phyloP scores from a whole-genome alignment of 2,113 vertebrate genomes.

The Archocentrus centrarchus region DNA sequence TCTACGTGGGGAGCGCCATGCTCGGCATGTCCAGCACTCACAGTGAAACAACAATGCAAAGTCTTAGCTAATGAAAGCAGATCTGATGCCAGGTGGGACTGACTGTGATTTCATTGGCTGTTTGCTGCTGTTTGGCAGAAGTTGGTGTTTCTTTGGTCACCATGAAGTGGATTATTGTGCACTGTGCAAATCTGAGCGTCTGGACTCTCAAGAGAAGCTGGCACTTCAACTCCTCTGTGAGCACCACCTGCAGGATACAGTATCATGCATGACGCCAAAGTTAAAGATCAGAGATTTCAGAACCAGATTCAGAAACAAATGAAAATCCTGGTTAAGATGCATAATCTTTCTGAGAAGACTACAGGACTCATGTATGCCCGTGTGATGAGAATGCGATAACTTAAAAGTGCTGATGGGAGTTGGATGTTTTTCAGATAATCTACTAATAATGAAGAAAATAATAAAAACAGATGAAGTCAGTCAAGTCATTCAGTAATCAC shows the following conservation, averaged over 20 bases:
- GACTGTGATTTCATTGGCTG: neutral
- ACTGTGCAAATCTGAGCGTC: too few relatives aligned
- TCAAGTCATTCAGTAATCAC: too few relatives aligned
- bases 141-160: neutral
- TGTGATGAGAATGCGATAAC: too few relatives aligned
- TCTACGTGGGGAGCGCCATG: too few relatives aligned
- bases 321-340: neutral
- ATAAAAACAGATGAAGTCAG: too few relatives aligned
- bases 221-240: neutral
- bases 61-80: neutral
- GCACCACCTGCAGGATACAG: neutral
- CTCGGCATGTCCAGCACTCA: too few relatives aligned
- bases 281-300: neutral
- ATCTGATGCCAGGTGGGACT: neutral
- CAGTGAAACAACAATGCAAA: neutral
- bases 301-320: neutral
- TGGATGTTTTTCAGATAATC: too few relatives aligned
- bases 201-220: neutral
- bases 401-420: too few relatives aligned
- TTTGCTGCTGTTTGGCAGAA: neutral
- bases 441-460: too few relatives aligned
- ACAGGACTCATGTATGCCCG: neutral
- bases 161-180: neutral
- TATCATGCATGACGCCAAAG: rapidly evolving
- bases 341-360: neutral